Base-by-base conservation (phyloP, 2,888 invertebrate genomes). In the Rhagonycha lutea region DNA sequence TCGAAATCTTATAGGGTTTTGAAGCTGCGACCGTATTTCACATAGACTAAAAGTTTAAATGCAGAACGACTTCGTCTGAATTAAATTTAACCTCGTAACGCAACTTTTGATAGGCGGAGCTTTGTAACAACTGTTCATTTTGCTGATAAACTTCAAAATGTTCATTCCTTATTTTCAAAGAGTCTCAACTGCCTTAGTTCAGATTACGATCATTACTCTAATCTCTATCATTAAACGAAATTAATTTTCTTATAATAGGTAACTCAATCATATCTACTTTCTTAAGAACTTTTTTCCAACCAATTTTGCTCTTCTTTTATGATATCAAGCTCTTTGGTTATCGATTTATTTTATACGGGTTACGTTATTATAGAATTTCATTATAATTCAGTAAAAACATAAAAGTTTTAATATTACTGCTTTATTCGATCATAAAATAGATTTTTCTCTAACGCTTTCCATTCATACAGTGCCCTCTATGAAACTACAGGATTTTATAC, bases 201-300 rank as follows among this genome's bases (percentile, higher is more conserved):
- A 80, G 82, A 83, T 83, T 83, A 80, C 81, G 73, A 80, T 82
- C 82, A 80, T 84, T 83, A 82, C 81, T 82, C 82, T 84, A 84
- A 83, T 83, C 80, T 79, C 68, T 68, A 65, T 76, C 79, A 79
- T 81, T 81, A 80, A 79, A 78, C 73, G 74, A 74, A 79, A 79
- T 79, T 81, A 80, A 81, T 81, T 80, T 78, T 77, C 75, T 81
- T 79, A 76, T 80, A 80, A 79, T 78, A 76, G 63, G 63, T 65
- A 65, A 75, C 70, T 68, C 63, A 71, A 75, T 72, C 72, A 67
- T 72, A 72, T 47, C 47, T 75, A 65, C 63, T 65, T 65, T 65
- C 24, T 65, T 24, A 65, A 65, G 23, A 23, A 63, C n/a, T n/a
- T 65, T 65, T 26, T 65, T 65, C 26, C 26, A n/a, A 65, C 63